A percentile compares a stretch with the other conserved stretches of the same genome.
These are phyloP conservation scores for Enteromius fasciolatus DNA, from an alignment of 2,797 vertebrate genomes.

Conservation along the genomic window DNA sequence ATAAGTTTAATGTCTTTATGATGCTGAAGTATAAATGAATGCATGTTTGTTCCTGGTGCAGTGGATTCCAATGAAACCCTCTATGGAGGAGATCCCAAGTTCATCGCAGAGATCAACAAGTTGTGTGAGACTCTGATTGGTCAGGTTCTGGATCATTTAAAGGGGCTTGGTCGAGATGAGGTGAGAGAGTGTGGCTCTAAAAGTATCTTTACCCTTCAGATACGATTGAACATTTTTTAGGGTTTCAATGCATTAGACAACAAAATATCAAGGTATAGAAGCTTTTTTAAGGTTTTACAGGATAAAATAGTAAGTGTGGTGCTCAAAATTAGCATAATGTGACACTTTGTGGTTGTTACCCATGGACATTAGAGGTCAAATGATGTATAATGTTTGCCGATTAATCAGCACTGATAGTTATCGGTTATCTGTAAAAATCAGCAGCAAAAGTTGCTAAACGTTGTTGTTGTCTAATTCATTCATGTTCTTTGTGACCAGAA, in stretches of 20 bases:
- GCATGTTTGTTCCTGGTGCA: slow-evolving; percentile 60
- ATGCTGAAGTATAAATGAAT: not conserved
- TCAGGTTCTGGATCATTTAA: slow-evolving; percentile 94
- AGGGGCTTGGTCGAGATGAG: slow-evolving; percentile 89
- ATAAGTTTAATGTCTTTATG: not conserved
- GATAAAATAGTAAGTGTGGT: not conserved
- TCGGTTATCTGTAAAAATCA: too few species aligned
- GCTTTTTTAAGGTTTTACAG: not conserved
- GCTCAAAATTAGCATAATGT: not conserved
- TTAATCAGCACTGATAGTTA: not conserved
- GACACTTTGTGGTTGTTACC: not conserved
- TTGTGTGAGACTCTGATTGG: slow-evolving; percentile 92
- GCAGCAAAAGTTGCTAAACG: too few species aligned
- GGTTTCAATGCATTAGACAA: not conserved
- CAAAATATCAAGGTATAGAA: not conserved
- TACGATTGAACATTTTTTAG: too few species aligned
- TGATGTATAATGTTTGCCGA: not conserved
- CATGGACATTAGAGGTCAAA: not conserved
- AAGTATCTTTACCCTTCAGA: not conserved
- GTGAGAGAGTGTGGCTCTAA: slow-evolving; percentile 67
- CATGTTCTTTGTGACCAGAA: too few species aligned
- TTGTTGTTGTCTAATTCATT: too few species aligned
- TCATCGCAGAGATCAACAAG: slow-evolving; percentile 91
- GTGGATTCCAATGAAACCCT: slow-evolving; percentile 96
- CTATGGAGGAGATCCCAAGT: slow-evolving; percentile 95